Conservation (phyloP, 2,888 invertebrate genomes). For the Dicranocentrus wangi region DNA sequence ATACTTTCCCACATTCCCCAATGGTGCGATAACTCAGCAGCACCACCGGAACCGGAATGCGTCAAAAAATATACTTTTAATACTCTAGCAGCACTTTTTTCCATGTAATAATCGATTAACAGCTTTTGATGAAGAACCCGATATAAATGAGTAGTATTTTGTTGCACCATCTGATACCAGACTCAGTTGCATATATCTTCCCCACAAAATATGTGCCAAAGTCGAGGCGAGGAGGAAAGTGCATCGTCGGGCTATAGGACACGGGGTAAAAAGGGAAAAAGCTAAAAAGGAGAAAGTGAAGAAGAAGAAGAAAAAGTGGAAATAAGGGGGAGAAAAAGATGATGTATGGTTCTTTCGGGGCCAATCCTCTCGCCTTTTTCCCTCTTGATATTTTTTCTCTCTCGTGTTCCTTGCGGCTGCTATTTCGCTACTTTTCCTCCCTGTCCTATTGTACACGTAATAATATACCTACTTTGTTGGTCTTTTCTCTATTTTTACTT, state of each 20-base stretch:
- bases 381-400: background rate
- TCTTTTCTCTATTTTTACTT: slow-evolving; percentile 11
- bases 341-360: slow-evolving; percentile 63
- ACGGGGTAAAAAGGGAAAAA: background rate
- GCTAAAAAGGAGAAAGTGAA: slow-evolving; percentile 1
- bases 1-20: background rate
- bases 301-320: background rate
- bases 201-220: background rate
- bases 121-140: background rate
- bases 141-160: background rate
- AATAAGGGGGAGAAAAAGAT: slow-evolving; percentile 23
- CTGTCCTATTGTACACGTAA: background rate
- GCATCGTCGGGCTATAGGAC: background rate
- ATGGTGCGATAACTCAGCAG: too few relatives aligned
- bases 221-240: background rate
- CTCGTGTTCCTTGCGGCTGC: background rate
- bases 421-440: slow-evolving; percentile 6
- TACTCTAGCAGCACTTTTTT: too few relatives aligned
- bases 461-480: background rate
- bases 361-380: slow-evolving; percentile 54
- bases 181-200: background rate
- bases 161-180: too few relatives aligned
- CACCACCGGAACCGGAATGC: too few relatives aligned
- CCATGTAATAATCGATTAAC: background rate
- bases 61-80: too few relatives aligned